phyloP scores from a whole-genome alignment of 2,113 vertebrate species.

The Chaetura pelagica region DNA sequence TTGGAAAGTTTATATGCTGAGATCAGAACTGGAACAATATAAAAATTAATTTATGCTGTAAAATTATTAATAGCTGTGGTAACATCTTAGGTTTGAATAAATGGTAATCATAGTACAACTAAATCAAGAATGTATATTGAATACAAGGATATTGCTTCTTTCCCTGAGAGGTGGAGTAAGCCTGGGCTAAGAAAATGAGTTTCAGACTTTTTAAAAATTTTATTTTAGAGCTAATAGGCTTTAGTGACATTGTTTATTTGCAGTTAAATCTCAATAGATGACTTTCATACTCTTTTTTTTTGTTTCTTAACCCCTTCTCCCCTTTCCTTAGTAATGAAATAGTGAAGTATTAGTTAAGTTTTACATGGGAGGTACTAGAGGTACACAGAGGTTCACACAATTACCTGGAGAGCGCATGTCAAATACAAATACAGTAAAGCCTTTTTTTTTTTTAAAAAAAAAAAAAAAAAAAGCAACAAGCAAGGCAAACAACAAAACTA shows the following conservation, averaged over 20 bases:
- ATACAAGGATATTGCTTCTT: neutral
- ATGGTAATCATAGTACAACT: neutral
- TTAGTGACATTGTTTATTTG: slow-evolving; percentile 19
- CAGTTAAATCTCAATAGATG: neutral
- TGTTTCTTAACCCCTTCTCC: neutral
- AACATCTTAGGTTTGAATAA: neutral
- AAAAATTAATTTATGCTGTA: neutral
- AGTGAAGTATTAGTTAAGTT: neutral
- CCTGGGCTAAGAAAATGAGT: neutral
- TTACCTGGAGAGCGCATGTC: neutral
- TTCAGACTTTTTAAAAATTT: neutral
- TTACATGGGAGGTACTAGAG: neutral
- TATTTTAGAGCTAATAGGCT: neutral
- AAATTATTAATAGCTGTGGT: neutral
- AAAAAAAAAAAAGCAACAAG: too few relatives aligned
- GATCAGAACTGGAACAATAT: neutral
- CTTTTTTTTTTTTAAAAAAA: neutral
- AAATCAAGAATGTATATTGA: neutral
- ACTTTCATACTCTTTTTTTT: neutral
- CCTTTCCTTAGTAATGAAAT: neutral
- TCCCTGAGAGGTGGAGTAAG: neutral
- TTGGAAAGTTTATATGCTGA: neutral
- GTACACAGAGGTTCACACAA: neutral
- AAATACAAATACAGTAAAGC: neutral
- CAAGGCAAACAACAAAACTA: neutral